phyloP scores from a whole-genome alignment of 2,113 vertebrate species.

The Conger conger region DNA sequence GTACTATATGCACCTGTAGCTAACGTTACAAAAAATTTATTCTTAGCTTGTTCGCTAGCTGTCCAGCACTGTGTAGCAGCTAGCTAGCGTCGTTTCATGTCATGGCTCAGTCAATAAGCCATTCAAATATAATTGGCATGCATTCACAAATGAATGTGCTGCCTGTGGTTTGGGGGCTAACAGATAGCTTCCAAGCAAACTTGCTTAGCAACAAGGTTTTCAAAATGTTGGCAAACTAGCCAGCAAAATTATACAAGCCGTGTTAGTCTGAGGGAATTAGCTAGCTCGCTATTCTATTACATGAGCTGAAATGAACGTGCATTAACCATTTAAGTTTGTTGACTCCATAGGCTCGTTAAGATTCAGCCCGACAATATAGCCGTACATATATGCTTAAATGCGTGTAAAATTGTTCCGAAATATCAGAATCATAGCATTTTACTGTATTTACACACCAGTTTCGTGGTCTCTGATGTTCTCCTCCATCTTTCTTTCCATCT shows the following conservation, averaged over 20 bases:
- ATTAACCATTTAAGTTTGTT: background rate
- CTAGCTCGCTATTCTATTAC: background rate
- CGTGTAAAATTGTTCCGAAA: background rate
- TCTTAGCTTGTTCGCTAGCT: background rate
- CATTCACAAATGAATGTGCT: background rate
- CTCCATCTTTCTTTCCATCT: constrained; percentile 74
- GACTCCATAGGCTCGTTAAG: background rate
- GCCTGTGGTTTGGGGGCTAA: background rate
- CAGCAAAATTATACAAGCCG: background rate
- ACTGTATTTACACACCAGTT: constrained; percentile 69
- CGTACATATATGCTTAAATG: background rate
- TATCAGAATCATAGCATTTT: background rate
- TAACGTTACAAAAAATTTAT: background rate
- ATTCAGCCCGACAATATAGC: background rate
- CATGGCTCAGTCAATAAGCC: background rate
- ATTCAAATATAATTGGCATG: background rate
- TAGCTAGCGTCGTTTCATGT: background rate
- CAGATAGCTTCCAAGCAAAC: constrained; percentile 51
- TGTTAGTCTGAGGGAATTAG: background rate
- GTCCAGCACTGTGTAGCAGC: background rate
- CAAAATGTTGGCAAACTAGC: constrained; percentile 8
- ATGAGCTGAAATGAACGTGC: background rate
- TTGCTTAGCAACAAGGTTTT: constrained; percentile 33
- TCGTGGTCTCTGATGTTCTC: constrained; percentile 67
- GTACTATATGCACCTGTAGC: background rate